Percentiles rank a stretch among this genome's conserved stretches.
Conservation (phyloP, 2,113 vertebrate species). For the Phodopus roborovskii region DNA sequence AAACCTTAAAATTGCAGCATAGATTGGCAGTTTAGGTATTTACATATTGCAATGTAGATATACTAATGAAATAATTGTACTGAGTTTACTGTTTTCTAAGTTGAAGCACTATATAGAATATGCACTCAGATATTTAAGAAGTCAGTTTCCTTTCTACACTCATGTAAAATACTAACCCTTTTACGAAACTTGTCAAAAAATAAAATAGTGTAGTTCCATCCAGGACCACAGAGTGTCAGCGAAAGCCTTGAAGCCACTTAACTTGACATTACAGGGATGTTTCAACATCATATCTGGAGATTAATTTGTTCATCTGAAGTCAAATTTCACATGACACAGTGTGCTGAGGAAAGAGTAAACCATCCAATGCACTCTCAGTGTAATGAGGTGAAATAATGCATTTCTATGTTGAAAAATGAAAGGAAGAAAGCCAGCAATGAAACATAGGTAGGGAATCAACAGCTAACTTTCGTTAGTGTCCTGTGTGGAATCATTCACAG, state of each 20-base stretch:
- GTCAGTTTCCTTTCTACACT: background rate
- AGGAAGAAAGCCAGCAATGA: background rate
- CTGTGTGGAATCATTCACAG: background rate
- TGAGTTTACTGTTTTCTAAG: background rate
- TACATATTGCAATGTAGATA: background rate
- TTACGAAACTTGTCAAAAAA: background rate
- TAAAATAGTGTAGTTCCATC: conserved; percentile 72
- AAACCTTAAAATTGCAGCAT: background rate
- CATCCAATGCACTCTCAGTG: background rate
- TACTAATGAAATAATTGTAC: background rate
- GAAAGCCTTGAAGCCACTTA: conserved; percentile 19
- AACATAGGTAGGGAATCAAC: background rate
- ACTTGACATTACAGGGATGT: background rate
- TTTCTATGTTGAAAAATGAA: background rate
- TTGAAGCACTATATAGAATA: too few relatives aligned
- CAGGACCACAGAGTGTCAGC: conserved; percentile 84
- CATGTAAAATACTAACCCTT: background rate
- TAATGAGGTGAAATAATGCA: background rate
- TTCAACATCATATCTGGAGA: background rate
- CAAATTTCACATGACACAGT: background rate
- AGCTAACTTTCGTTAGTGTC: background rate
- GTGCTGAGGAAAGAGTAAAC: background rate
- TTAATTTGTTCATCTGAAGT: background rate
- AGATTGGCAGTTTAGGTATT: background rate
- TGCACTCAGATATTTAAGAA: background rate